Evolutionary conservation across 2,113 vertebrate genomes (phyloP), one percentile per base, ranked within the genome.

Genomic region (Myotis davidii): DNA sequence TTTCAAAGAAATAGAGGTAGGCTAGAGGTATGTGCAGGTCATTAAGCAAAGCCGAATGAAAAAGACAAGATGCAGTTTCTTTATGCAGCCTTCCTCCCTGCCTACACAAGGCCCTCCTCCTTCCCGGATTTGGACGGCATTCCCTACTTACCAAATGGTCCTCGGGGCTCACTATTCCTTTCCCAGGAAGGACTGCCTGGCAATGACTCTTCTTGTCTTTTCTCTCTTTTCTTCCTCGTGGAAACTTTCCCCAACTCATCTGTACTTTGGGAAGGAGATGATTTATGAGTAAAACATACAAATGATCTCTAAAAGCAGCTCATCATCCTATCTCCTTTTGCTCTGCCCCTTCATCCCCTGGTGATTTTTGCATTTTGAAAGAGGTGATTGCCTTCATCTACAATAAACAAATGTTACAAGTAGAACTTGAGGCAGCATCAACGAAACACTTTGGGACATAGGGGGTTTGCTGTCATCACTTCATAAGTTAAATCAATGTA

Each of bases 281-380:
- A 95, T 70, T 90, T 88, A 54, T 65, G 27, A 79, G 83, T 16
- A 16, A 23, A 85, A 45, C 86, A 84, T 77, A n/a, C 29, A 72
- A 78, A 82, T 37, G 74, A 67, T 27, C 59, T 25, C 27, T 82
- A 54, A 81, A 77, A 88, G 32, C 2, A 56, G 1, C 25, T 86
- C 18, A 48, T 39, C 21, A 12, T 17, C 7, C 39, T 52, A 6
- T 21, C 32, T 82, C 64, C 23, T 70, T 89, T 45, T 90, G 69
- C 29, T 52, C 37, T 72, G 34, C 14, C n/a, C 39, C 17, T 10
- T 45, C 65, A 81, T 42, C 9, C 32, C 29, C 64, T 37, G n/a
- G 59, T 18, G 25, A 64, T 64, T 69, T 52, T 50, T 90, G 32
- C 76, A 81, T 83, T 92, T 87, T 54, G 37, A 94, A 93, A 78